Evolutionary conservation across 2,113 vertebrate genomes (phyloP).

Genomic region (Dasypus novemcinctus): DNA sequence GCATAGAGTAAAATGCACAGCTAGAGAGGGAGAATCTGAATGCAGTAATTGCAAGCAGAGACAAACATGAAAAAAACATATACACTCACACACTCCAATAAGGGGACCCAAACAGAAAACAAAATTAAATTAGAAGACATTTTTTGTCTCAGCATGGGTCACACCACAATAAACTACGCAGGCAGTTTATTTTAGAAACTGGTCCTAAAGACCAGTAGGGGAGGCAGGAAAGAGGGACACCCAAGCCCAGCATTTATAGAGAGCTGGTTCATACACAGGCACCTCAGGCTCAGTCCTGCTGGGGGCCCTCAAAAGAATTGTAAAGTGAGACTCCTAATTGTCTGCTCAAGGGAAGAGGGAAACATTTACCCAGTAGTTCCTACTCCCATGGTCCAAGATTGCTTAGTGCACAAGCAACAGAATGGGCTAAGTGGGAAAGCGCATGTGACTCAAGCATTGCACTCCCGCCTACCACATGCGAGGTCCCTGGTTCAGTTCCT

Average conservation of each 20-base stretch:
- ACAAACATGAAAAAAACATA: neutral
- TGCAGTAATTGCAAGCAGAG: neutral
- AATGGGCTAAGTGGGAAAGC: no score
- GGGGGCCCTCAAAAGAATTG: neutral
- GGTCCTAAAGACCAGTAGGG: neutral
- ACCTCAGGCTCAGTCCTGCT: neutral
- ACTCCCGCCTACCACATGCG: neutral
- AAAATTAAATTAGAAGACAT: neutral
- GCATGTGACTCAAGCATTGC: no score
- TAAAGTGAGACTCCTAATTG: neutral
- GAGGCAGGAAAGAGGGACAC: neutral
- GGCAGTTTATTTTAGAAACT: neutral
- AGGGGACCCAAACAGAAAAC: neutral
- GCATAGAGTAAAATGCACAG: neutral
- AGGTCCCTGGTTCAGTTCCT: no score
- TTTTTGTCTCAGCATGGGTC: neutral
- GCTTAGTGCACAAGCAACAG: rapidly evolving
- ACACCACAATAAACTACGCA: neutral
- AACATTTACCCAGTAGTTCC: neutral
- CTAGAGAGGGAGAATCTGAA: neutral
- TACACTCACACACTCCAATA: neutral
- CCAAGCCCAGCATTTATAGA: no score
- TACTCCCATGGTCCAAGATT: neutral
- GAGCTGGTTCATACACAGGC: neutral
- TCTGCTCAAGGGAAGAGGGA: neutral